Evolutionary conservation across 1,140 invertebrate species (phyloP).

Genomic region (Euura lappo): DNA sequence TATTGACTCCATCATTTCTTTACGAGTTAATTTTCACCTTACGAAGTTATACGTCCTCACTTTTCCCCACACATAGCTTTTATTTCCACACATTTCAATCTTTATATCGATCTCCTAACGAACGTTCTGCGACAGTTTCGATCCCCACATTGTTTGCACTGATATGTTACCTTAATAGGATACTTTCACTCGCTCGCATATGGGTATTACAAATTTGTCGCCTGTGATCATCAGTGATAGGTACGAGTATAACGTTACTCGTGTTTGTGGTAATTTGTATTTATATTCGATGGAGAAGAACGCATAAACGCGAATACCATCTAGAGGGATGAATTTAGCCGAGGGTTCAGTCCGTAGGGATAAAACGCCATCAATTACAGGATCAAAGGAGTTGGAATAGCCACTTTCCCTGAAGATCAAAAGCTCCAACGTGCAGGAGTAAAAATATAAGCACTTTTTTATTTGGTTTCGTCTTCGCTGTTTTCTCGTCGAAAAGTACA

Average conservation of each 20-base stretch:
- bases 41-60: neutral
- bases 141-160: no score
- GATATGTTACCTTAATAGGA: no score
- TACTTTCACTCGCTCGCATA: no score
- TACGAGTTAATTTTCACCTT: neutral
- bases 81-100: neutral
- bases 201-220: no score
- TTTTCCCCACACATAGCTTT: neutral
- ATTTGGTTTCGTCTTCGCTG: neutral
- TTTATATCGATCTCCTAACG: no score
- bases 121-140: no score
- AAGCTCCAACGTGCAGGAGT: neutral
- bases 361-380: constrained; percentile 7
- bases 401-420: constrained; percentile 4
- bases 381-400: constrained; percentile 5
- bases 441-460: neutral
- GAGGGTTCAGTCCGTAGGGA: neutral
- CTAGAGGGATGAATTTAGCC: neutral
- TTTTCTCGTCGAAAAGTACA: neutral
- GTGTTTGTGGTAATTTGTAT: neutral
- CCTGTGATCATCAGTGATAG: no score
- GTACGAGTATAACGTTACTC: neutral
- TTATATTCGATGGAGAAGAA: neutral
- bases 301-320: neutral
- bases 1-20: constrained; percentile 5